Evolutionary conservation across 2,888 invertebrate species (phyloP).

Genomic region (Aproaerema taeniolella): DNA sequence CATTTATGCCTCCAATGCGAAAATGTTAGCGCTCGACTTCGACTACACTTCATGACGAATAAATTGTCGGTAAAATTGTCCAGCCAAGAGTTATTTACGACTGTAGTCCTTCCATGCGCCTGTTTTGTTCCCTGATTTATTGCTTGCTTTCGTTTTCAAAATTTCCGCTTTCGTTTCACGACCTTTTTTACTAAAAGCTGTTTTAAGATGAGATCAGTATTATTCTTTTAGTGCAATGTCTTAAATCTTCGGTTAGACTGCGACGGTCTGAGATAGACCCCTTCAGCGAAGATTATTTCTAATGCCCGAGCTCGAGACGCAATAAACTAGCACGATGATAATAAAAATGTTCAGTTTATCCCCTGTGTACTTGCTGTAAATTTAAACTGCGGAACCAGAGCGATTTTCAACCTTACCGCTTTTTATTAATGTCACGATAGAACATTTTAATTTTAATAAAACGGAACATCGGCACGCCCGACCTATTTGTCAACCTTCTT

Average conservation of each 20-base stretch:
- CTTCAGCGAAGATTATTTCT: conserved; percentile 59
- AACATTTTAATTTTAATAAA: conserved; percentile 76
- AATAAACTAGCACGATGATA: conserved; percentile 69
- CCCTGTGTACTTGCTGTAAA: conserved; percentile 60
- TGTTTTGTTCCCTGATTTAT: conserved; percentile 60
- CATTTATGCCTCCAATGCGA: conserved; percentile 69
- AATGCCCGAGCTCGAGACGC: conserved; percentile 62
- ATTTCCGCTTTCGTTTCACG: conserved; percentile 38
- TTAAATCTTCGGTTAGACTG: conserved; percentile 12
- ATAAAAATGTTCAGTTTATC: conserved; percentile 70
- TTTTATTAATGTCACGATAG: conserved; percentile 67
- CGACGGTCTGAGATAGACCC: conserved; percentile 45
- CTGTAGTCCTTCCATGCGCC: conserved; percentile 50
- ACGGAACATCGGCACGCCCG: conserved; percentile 73
- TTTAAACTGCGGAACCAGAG: conserved; percentile 43
- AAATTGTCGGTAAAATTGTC: conserved; percentile 68
- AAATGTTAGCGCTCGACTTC: conserved; percentile 67
- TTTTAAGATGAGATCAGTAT: not conserved
- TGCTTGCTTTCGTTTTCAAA: conserved; percentile 47
- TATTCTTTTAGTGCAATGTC: conserved; percentile 19
- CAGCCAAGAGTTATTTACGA: conserved; percentile 63
- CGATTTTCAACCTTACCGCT: conserved; percentile 58
- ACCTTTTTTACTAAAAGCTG: conserved; percentile 15
- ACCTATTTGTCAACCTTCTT: conserved; percentile 77
- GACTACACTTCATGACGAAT: conserved; percentile 70